Evolutionary conservation across 2,888 invertebrate genomes (phyloP).

Genomic region (Chrysotoxum bicinctum): DNA sequence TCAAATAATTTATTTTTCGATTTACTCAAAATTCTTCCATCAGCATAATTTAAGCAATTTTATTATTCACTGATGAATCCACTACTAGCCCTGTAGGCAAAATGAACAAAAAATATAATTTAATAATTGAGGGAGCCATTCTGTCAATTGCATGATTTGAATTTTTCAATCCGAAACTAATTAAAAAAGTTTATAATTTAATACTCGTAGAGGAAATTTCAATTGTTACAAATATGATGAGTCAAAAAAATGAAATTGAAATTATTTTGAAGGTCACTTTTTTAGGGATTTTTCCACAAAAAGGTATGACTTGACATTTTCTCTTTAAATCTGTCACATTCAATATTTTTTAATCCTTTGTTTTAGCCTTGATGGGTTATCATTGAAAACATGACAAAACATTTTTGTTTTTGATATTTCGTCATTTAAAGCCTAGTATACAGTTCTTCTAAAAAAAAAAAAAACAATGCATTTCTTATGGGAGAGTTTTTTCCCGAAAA

Average conservation of each 20-base stretch:
- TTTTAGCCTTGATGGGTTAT: too few species aligned
- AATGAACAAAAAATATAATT: not conserved
- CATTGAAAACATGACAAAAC: too few species aligned
- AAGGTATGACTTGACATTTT: not conserved
- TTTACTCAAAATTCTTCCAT: too few species aligned
- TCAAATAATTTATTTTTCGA: too few species aligned
- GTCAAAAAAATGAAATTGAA: conserved; percentile 2
- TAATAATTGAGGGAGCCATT: conserved; percentile 13
- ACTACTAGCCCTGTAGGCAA: not conserved
- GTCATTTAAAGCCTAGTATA: too few species aligned
- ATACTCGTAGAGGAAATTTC: conserved; percentile 20
- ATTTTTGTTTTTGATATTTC: too few species aligned
- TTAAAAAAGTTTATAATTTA: conserved; percentile 58
- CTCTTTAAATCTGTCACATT: not conserved
- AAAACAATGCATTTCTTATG: too few species aligned
- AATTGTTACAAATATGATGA: conserved; percentile 37
- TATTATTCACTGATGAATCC: not conserved
- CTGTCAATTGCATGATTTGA: conserved; percentile 55
- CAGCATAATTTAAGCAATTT: too few species aligned
- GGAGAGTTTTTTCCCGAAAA: too few species aligned
- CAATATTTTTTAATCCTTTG: not conserved
- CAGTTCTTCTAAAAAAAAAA: too few species aligned
- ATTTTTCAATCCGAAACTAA: conserved; percentile 56
- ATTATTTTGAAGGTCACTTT: not conserved
- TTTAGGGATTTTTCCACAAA: not conserved